Evolutionary conservation across 2,113 vertebrate genomes (phyloP), one percentile per base, ranked within the genome.

Genomic region (Corydoras maculifer): DNA sequence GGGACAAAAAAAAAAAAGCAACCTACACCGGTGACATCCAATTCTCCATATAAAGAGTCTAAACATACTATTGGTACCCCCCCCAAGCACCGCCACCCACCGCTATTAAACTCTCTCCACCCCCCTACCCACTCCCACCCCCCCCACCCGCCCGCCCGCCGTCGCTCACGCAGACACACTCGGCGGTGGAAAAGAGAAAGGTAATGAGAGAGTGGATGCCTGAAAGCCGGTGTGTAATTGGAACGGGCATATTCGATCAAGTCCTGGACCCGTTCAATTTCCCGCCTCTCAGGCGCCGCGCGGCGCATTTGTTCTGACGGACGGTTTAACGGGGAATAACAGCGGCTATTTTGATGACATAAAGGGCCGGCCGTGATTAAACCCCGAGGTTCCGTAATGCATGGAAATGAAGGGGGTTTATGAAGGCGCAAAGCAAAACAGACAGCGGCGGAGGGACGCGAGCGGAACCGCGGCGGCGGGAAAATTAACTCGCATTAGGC

Each of bases 191-290:
- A 78, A 77, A 79, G 75, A 67, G 77, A 72, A 80, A 85, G 80
- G 79, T 85, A 87, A 86, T 84, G 79, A 79, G 77, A 80, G 77
- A 51, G 70, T 31, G 49, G 78, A 83, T 81, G 78, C 82, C 79
- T 77, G 79, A 85, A 77, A 82, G 84, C 73, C 77, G 78, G 68
- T 58, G 62, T 69, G 25, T 88, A 86, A 87, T 86, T 87, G 78
- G 75, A 79, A 86, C 65, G 69, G 85, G 79, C 86, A 81, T 80
- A 78, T 86, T 86, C 86, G 87, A 86, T 89, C 86, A 87, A 86
- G 88, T 81, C 79, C 78, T 68, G 71, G 77, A 82, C 70, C 82
- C 65, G 64, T 87, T 84, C 75, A 84, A 85, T 84, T 89, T 86
- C 79, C 70, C 74, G 57, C 65, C 76, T 69, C 69, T 66, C 60